These are phyloP conservation scores for Apantesis nais DNA, from an alignment of 2,888 invertebrate species.

Conservation along the genomic window DNA sequence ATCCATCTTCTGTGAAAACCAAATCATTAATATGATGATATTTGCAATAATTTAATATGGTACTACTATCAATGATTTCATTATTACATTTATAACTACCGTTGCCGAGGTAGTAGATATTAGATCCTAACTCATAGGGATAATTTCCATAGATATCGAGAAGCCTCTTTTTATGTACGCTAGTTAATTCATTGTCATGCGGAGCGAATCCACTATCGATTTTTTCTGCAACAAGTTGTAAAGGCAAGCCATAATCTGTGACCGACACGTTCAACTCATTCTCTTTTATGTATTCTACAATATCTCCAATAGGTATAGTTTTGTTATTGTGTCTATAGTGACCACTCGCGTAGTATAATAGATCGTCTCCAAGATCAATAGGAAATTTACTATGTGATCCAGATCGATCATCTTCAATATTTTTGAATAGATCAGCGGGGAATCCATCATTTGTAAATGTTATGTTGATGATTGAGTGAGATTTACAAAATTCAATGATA, in stretches of 20 bases:
- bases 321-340: conserved; percentile 7
- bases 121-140: neutral
- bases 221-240: neutral
- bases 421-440: neutral
- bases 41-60: conserved; percentile 2
- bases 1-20: neutral
- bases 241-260: neutral
- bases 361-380: conserved; percentile 5
- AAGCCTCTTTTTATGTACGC: neutral
- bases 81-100: conserved; percentile 1
- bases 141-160: neutral
- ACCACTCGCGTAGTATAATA: neutral
- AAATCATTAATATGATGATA: neutral
- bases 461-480: neutral
- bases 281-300: neutral
- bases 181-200: neutral
- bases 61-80: neutral
- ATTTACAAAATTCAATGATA: neutral
- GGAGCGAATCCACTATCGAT: neutral
- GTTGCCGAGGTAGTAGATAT: neutral
- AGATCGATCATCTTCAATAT: neutral
- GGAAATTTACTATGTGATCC: conserved; percentile 1
- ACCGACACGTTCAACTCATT: neutral
- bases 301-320: conserved; percentile 1
- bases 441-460: conserved; percentile 4